Evolutionary conservation across 2,113 vertebrate species (phyloP).

Genomic region (Neoarius graeffei): DNA sequence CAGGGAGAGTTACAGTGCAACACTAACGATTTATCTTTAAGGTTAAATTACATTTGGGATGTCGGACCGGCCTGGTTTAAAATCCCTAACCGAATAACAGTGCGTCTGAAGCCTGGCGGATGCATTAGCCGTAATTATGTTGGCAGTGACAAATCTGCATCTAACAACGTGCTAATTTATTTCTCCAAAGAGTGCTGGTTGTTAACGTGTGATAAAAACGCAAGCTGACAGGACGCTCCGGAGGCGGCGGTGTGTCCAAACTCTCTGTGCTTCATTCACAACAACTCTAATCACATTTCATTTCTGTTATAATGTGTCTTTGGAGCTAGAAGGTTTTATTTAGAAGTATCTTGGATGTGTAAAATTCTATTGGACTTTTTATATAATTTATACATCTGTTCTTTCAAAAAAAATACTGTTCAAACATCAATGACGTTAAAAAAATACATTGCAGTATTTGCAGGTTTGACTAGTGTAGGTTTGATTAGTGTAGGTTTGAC

Average conservation of each 20-base stretch:
- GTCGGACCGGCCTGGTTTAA: constrained; percentile 43
- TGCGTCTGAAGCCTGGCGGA: constrained; percentile 37
- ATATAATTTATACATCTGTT: not conserved
- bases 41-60: constrained; percentile 54
- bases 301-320: not conserved
- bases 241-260: constrained; percentile 40
- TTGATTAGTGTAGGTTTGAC: too few relatives aligned
- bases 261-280: constrained; percentile 20
- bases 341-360: not conserved
- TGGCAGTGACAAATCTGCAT: constrained; percentile 54
- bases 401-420: not conserved
- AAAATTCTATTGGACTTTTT: not conserved
- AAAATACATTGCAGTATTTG: not conserved
- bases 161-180: constrained; percentile 52
- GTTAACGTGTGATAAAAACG: constrained; percentile 55
- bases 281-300: not conserved
- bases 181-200: constrained; percentile 49
- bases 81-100: constrained; percentile 56
- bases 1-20: constrained; percentile 42
- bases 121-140: constrained; percentile 56
- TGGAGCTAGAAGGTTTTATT: too few relatives aligned
- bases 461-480: too few relatives aligned
- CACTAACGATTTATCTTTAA: constrained; percentile 54
- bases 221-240: constrained; percentile 36
- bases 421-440: not conserved